phyloP scores from a whole-genome alignment of 2,888 invertebrate species.

The Pseudoips prasinana region DNA sequence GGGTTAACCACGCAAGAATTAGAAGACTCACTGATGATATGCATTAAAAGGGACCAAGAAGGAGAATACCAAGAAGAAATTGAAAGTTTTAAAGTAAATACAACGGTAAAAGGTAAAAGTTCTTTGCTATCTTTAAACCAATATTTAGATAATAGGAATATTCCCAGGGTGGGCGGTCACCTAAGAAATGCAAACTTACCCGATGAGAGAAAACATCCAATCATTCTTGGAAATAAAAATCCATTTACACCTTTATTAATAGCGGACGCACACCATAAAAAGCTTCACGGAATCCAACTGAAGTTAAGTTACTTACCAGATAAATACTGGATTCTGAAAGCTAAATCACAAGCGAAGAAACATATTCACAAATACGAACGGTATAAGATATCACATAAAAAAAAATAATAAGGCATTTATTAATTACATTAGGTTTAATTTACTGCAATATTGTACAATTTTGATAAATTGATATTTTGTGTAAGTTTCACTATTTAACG shows the following conservation, averaged over 20 bases:
- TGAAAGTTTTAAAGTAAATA: neutral
- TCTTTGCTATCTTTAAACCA: neutral
- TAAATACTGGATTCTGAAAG: constrained; percentile 3
- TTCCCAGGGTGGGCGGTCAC: constrained; percentile 4
- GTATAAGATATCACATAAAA: too few species aligned
- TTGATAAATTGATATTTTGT: too few species aligned
- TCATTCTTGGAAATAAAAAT: neutral
- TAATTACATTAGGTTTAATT: too few species aligned
- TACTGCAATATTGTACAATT: too few species aligned
- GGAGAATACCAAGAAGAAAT: neutral
- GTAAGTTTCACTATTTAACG: too few species aligned
- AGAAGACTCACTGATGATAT: neutral
- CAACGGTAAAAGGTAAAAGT: neutral
- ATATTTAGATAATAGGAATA: neutral
- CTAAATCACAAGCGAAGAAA: neutral
- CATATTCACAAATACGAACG: neutral
- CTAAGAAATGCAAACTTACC: neutral
- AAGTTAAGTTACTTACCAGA: constrained; percentile 1
- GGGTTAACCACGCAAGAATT: constrained; percentile 1
- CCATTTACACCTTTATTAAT: neutral
- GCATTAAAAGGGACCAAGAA: constrained; percentile 1
- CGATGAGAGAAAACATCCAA: neutral
- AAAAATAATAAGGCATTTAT: too few species aligned
- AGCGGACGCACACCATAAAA: neutral
- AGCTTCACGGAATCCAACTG: constrained; percentile 1